Conservation (phyloP, 2,888 invertebrate species). For the Lochmaea capreae region DNA sequence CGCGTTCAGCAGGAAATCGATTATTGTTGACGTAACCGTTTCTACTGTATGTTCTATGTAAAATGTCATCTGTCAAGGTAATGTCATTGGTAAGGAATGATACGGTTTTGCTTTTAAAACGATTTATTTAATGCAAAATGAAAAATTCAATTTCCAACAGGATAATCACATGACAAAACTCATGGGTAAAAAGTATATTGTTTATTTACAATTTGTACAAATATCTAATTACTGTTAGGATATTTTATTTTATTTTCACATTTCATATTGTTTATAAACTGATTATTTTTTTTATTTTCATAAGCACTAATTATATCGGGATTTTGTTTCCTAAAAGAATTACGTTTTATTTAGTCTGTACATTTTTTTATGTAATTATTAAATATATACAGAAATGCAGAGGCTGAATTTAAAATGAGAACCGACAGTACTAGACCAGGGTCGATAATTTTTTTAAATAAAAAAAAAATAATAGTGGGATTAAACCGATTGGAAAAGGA, state of each 20-base stretch:
- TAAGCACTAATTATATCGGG: slow-evolving; percentile 2
- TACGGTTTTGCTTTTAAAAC: slow-evolving; percentile 24
- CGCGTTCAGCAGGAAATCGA: too few species aligned
- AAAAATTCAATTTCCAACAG: slow-evolving; percentile 33
- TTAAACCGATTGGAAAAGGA: too few species aligned
- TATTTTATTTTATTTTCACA: slow-evolving; percentile 21
- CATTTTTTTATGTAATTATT: slow-evolving; percentile 3
- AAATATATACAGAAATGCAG: slow-evolving; percentile 25
- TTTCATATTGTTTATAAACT: slow-evolving; percentile 29
- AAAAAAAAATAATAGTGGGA: too few species aligned
- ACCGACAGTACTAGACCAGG: too few species aligned
- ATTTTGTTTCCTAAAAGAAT: background rate
- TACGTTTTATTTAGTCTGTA: slow-evolving; percentile 21
- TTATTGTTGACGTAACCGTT: too few species aligned
- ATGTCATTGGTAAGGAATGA: too few species aligned
- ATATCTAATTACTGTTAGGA: slow-evolving; percentile 26
- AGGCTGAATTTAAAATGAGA: background rate
- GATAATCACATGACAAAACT: slow-evolving; percentile 43
- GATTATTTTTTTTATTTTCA: slow-evolving; percentile 2
- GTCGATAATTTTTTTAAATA: too few species aligned
- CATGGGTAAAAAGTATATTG: slow-evolving; percentile 54
- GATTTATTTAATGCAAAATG: slow-evolving; percentile 36
- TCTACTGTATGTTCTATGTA: too few species aligned
- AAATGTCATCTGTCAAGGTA: too few species aligned
- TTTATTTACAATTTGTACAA: slow-evolving; percentile 57